Percentiles rank a stretch among this genome's conserved stretches.
Conservation (phyloP, 2,888 invertebrate species). For the Hirtodrosophila duncani region DNA sequence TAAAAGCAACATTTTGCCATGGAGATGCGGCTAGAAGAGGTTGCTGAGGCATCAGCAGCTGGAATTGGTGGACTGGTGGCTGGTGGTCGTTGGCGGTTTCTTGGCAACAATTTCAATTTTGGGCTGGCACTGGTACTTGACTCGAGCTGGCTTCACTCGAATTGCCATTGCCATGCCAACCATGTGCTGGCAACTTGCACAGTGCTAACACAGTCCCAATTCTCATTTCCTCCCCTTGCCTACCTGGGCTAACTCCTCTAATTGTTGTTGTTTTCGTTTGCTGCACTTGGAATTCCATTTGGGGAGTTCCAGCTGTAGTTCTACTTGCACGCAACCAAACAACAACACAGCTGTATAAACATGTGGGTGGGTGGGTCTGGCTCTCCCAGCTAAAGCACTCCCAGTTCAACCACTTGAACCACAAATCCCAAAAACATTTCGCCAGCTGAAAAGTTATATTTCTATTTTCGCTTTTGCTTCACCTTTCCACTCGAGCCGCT, state of each 20-base stretch:
- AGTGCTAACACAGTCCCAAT: too few species aligned
- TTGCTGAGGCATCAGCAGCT: too few species aligned
- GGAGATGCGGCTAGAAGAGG: too few species aligned
- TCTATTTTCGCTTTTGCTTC: constrained; percentile 5
- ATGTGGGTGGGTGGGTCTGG: constrained; percentile 1
- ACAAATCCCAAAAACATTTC: constrained; percentile 48
- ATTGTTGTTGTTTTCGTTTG: constrained; percentile 12
- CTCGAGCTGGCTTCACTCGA: constrained; percentile 35
- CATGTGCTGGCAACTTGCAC: too few species aligned
- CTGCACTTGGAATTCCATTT: constrained; percentile 27
- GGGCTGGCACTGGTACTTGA: background rate
- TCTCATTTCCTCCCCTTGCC: constrained; percentile 26
- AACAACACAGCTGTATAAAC: constrained; percentile 20
- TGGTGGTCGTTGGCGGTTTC: constrained; percentile 35
- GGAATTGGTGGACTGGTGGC: constrained; percentile 14
- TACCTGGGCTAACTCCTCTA: constrained; percentile 23
- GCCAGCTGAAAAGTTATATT: constrained; percentile 32
- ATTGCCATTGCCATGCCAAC: constrained; percentile 22
- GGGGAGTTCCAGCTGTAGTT: constrained; percentile 4
- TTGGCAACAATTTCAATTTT: constrained; percentile 68
- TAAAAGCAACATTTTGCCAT: constrained; percentile 19
- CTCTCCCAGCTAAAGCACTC: too few species aligned
- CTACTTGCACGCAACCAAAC: constrained; percentile 31
- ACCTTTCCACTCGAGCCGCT: constrained; percentile 30
- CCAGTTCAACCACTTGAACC: constrained; percentile 45